phyloP scores from a whole-genome alignment of 2,797 vertebrate genomes.

The Gobionotothen gibberifrons region DNA sequence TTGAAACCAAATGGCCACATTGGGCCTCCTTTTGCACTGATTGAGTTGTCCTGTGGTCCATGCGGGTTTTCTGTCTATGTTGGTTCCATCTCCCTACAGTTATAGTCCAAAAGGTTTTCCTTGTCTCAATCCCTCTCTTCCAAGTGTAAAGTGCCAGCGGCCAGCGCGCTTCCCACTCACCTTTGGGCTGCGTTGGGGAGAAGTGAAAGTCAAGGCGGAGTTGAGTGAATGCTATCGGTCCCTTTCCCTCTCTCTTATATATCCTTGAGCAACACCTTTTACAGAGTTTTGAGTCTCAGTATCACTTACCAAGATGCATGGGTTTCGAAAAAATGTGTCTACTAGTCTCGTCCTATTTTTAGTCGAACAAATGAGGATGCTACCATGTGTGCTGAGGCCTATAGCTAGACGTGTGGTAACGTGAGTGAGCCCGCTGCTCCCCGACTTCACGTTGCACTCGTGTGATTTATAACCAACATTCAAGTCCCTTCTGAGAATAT shows the following conservation, averaged over 20 bases:
- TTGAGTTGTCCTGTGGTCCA: slow-evolving; percentile 54
- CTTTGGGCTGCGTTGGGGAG: slow-evolving; percentile 84
- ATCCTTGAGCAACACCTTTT: slow-evolving; percentile 82
- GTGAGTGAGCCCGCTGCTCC: slow-evolving; percentile 39
- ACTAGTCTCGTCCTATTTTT: slow-evolving; percentile 86
- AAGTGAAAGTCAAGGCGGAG: slow-evolving; percentile 86
- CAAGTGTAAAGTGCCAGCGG: slow-evolving; percentile 27
- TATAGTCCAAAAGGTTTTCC: slow-evolving; percentile 69
- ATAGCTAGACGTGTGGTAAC: slow-evolving; percentile 75
- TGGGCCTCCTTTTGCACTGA: slow-evolving; percentile 36
- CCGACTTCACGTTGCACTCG: slow-evolving; percentile 36
- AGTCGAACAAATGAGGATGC: slow-evolving; percentile 84
- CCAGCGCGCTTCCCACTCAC: slow-evolving; percentile 76
- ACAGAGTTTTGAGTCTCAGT: slow-evolving; percentile 82
- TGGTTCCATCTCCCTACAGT: slow-evolving; percentile 54
- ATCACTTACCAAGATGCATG: slow-evolving; percentile 82
- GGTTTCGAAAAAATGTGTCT: slow-evolving; percentile 88
- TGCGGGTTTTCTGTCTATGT: slow-evolving; percentile 26
- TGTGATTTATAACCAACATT: slow-evolving; percentile 50
- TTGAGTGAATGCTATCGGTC: slow-evolving; percentile 69
- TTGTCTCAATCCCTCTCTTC: slow-evolving; percentile 51
- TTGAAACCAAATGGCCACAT: slow-evolving; percentile 31
- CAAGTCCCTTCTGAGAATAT: slow-evolving; percentile 13
- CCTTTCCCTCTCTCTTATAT: slow-evolving; percentile 76
- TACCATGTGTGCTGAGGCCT: slow-evolving; percentile 78